These are phyloP conservation scores for Novumbra hubbsi DNA, from an alignment of 2,797 vertebrate species.

Conservation along the genomic window DNA sequence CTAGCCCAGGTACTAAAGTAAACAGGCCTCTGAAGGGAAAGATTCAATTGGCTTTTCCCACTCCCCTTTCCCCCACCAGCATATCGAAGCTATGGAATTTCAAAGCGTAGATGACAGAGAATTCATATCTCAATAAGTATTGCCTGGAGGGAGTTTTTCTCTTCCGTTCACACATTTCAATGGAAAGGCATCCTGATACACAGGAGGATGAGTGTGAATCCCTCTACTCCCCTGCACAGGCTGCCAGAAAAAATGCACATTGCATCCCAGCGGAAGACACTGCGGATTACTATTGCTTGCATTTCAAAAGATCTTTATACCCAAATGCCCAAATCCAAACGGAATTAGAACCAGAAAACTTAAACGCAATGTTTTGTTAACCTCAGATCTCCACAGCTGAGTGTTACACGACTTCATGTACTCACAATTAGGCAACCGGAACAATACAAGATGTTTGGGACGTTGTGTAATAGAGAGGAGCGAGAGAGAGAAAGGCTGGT, in stretches of 20 bases:
- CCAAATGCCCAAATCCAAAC: conserved; percentile 18
- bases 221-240: conserved; percentile 24
- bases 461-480: not conserved
- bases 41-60: conserved; percentile 22
- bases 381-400: not conserved
- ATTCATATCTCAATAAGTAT: conserved; percentile 39
- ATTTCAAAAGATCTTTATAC: conserved; percentile 18
- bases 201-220: conserved; percentile 27
- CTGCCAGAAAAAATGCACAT: conserved; percentile 26
- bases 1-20: conserved; percentile 9
- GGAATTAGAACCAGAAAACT: conserved; percentile 19
- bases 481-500: not conserved
- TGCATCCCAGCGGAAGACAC: conserved; percentile 9
- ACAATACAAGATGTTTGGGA: not conserved
- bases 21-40: conserved; percentile 18
- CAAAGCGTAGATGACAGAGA: conserved; percentile 35
- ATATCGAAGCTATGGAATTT: conserved; percentile 30
- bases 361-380: conserved; percentile 11
- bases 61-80: conserved; percentile 13
- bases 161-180: conserved; percentile 32
- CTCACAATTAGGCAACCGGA: not conserved
- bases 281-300: conserved; percentile 26
- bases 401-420: not conserved
- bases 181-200: conserved; percentile 23
- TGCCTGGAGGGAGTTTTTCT: conserved; percentile 36